Base-by-base conservation (phyloP, 1,140 invertebrate species). In the Eufriesea mexicana region DNA sequence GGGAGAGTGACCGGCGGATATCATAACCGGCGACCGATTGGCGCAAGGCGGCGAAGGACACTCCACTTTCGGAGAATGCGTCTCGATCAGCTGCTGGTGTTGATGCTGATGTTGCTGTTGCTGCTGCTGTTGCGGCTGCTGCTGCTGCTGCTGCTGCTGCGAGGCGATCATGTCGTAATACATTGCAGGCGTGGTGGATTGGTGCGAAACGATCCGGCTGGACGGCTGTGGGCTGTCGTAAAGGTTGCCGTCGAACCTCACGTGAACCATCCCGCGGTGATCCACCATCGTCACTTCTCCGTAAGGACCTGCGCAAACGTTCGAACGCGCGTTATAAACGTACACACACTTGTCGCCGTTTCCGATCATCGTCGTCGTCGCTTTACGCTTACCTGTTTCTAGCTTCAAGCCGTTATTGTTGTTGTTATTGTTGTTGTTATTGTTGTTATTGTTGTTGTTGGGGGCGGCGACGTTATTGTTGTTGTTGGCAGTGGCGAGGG, bases 11-110 rank as follows among this genome's bases (percentile, higher is more conserved):
- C 88, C 85, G 0, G 89, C 88, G 0, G 92, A 92, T 8, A 91
- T 83, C 28, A 93, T 81, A 18, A 89, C 90, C 6, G 93, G 93
- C 0, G 93, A 94, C 28, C 91, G 90, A 0, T 89, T 90, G 6
- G 88, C 72, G 54, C 87, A 87, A 1, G 93, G 88, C 35, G 93
- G 92, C 2, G 93, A 94, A 0, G 92, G 89, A 51, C 93, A 94
- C 64, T 94, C 93, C 12, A 93, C 85, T 67, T 94, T 94, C 1
- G 93, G 92, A 9, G 94, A 93, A 68, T 93, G 93, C 28, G 86
- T 89, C 51, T 92, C 91, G 5, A 93, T 14, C 4, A 92, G 64
- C 7, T 89, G 89, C 2, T 91, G 91, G 6, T 90, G 92, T 4
- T 90, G 89, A 5, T 92, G 91, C 0, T 89, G 89, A 0, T 86